phyloP scores from a whole-genome alignment of 2,797 vertebrate species.

The Hafferia zeledoni region DNA sequence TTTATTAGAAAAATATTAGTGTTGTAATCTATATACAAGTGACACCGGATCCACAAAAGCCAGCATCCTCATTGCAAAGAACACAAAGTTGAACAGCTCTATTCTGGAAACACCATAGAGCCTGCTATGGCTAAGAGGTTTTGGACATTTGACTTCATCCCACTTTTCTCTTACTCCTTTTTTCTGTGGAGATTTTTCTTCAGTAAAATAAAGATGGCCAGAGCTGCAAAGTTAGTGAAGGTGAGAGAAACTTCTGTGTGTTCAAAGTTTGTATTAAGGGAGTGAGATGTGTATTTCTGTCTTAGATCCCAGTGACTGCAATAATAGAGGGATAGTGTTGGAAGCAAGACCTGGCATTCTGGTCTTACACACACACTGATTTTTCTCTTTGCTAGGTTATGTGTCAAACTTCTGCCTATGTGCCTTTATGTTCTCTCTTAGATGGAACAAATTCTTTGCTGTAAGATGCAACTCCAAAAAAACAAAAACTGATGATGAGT shows the following conservation, averaged over 20 bases:
- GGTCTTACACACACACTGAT: neutral
- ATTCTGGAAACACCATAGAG: neutral
- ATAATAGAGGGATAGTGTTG: neutral
- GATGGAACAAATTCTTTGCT: neutral
- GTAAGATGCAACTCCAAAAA: neutral
- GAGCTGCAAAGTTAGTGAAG: neutral
- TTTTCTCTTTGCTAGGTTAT: fast-evolving
- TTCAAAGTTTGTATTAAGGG: neutral
- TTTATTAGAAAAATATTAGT: neutral
- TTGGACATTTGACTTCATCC: neutral
- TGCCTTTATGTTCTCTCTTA: neutral
- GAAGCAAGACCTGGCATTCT: neutral
- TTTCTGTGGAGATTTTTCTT: neutral
- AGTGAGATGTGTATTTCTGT: neutral
- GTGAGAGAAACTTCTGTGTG: neutral
- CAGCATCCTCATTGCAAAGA: neutral
- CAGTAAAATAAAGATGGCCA: neutral
- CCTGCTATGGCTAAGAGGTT: neutral
- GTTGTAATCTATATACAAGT: neutral
- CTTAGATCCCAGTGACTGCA: neutral
- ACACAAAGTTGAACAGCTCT: neutral
- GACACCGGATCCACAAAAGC: neutral
- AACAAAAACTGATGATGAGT: neutral
- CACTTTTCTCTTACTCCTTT: neutral
- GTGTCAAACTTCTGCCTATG: neutral